Evolutionary conservation across 2,113 vertebrate species (phyloP).

Genomic region (Leuciscus idus): DNA sequence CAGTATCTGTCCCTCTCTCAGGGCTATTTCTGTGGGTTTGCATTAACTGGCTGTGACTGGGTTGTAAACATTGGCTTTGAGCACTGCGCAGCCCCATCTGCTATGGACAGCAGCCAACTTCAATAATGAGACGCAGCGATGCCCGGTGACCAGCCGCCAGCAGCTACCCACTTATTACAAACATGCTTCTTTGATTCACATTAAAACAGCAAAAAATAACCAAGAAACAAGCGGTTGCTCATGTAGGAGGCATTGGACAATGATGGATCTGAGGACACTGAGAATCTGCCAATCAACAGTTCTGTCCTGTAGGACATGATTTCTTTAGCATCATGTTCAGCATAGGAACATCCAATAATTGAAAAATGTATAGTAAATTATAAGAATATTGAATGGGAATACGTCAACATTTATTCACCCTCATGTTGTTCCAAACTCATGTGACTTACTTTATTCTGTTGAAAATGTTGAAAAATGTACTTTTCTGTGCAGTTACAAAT

Average conservation of each 20-base stretch:
- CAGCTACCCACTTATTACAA: conserved; percentile 57
- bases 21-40: conserved; percentile 52
- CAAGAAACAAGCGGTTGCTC: conserved; percentile 30
- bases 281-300: conserved; percentile 2
- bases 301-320: background rate
- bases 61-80: conserved; percentile 66
- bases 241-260: conserved; percentile 31
- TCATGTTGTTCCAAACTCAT: background rate
- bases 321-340: background rate
- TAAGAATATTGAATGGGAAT: background rate
- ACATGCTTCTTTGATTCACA: conserved; percentile 47
- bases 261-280: background rate
- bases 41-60: conserved; percentile 53
- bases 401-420: background rate
- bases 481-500: background rate
- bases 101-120: conserved; percentile 66
- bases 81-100: conserved; percentile 67
- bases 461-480: background rate
- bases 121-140: conserved; percentile 63
- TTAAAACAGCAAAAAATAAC: conserved; percentile 37
- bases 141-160: conserved; percentile 62
- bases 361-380: background rate
- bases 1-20: conserved; percentile 24
- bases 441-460: background rate
- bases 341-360: background rate